Conservation (phyloP, 2,113 vertebrate species). For the Isichthys henryi region DNA sequence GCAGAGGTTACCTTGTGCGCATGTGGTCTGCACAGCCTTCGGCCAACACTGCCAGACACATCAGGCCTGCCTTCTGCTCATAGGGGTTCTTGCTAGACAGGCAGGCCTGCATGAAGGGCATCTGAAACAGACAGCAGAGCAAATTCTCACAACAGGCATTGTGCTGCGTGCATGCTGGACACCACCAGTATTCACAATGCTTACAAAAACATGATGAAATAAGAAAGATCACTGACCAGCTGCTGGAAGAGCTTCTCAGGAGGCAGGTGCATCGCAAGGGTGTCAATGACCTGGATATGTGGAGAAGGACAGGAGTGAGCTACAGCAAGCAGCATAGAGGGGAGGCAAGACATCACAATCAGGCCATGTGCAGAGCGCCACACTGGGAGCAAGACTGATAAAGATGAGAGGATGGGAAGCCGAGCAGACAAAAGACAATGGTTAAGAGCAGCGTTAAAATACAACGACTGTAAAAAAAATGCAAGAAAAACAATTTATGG, state of each 20-base stretch:
- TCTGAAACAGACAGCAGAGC: conserved; percentile 43
- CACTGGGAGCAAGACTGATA: background rate
- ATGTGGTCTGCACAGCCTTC: conserved; percentile 85
- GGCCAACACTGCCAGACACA: conserved; percentile 77
- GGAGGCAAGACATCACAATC: background rate
- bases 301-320: background rate
- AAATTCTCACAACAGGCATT: background rate
- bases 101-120: conserved; percentile 65
- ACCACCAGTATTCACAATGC: background rate
- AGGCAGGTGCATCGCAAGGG: conserved; percentile 76
- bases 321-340: background rate
- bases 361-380: background rate
- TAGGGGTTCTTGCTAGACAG: conserved; percentile 66
- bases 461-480: background rate
- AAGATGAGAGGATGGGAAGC: background rate
- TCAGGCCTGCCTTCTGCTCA: conserved; percentile 73
- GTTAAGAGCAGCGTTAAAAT: background rate
- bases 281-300: conserved; percentile 70
- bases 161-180: background rate
- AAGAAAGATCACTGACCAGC: conserved; percentile 57
- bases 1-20: conserved; percentile 62
- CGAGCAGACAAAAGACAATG: background rate
- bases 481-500: background rate
- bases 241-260: conserved; percentile 77
- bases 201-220: background rate